Evolutionary conservation across 2,888 invertebrate species (phyloP), one percentile per base, ranked within the genome.

Genomic region (Tuberolachnus salignus): DNA sequence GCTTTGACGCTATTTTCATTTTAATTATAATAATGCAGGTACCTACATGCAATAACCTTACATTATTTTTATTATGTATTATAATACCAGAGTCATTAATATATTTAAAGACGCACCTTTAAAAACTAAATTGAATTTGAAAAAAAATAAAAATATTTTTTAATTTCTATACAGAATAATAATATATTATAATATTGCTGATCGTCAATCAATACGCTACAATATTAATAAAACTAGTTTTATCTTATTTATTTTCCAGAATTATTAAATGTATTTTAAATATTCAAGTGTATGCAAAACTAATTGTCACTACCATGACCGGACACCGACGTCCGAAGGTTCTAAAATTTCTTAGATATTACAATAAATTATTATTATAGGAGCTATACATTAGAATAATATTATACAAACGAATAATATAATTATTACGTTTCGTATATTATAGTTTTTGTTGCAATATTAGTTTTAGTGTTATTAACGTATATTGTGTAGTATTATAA

Each of bases 1-100:
- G 13, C 23, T 71, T 71, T 71, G n/a, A 51, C 21, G 13, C 11
- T 51, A 11, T 51, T 49, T 34, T 72, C 8, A 63, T 72, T 51
- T n/a, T 51, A 26, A 49, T 16, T 71, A 23, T 34, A 34, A 34
- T 34, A 34, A 34, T 34, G 34, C 34, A 34, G 34, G 34, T 34
- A 34, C 51, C 13, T 57, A 16, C 34, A n/a, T 16, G 8, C 19
- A 34, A 59, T 61, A 59, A 61, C 49, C 19, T 59, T 71, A 23
- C 19, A 46, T 49, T 10, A n/a, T n/a, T n/a, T n/a, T n/a, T n/a
- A n/a, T 34, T 46, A n/a, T 10, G 1, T 42, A 11, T 23, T 51
- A 63, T 51, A 21, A 46, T 44, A 14, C n/a, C 16, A 2, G 49
- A 51, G 19, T 21, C 53, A 53, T 67, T 11, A 51, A 67, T 63